phyloP scores from a whole-genome alignment of 2,113 vertebrate species.

The Cervus canadensis region DNA sequence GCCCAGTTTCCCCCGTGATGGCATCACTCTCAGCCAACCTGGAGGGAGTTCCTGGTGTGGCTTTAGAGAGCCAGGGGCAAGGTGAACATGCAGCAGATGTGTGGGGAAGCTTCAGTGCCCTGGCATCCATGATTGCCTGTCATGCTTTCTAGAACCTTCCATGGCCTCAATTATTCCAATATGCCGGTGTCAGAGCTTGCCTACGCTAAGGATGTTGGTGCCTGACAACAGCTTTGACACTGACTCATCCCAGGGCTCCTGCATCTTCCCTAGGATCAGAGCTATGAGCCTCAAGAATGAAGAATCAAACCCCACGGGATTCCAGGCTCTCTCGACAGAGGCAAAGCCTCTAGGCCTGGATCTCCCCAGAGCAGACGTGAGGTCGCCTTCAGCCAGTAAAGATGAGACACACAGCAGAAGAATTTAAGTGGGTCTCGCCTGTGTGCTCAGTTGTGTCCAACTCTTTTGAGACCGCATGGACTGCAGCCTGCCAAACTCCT shows the following conservation, averaged over 20 bases:
- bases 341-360: background rate
- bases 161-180: background rate
- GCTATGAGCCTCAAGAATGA: background rate
- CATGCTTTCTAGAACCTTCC: conserved; percentile 5
- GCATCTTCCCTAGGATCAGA: background rate
- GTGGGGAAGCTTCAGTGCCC: background rate
- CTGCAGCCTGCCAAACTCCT: accelerated
- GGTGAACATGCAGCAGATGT: background rate
- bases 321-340: background rate
- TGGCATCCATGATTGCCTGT: background rate
- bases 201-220: background rate
- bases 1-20: background rate
- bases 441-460: background rate
- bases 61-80: background rate
- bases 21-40: background rate
- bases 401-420: background rate
- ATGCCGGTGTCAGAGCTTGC: background rate
- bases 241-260: background rate
- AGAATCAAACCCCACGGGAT: background rate
- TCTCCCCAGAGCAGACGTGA: background rate
- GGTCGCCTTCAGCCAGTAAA: background rate
- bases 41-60: background rate
- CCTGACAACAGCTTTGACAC: background rate
- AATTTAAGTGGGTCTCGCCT: background rate
- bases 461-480: background rate